These are phyloP conservation scores for Hexactinellida sp. DNA, from an alignment of 37 sponge, comb jelly and placozoan genomes.

Conservation along the genomic window DNA sequence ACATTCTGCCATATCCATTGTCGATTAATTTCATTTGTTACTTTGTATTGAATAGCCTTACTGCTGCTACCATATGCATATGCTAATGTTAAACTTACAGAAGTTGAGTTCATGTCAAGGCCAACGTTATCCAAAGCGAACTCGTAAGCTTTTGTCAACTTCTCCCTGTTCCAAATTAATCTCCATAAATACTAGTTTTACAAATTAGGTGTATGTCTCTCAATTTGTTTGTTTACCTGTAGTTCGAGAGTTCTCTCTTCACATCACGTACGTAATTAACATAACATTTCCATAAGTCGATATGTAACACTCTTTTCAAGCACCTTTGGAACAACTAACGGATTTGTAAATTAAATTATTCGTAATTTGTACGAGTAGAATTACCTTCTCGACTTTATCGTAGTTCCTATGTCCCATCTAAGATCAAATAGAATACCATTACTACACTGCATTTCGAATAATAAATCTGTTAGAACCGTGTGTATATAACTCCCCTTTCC, in stretches of 20 bases:
- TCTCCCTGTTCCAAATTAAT: conserved; percentile 46
- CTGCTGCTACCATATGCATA: neutral
- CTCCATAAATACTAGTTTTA: neutral
- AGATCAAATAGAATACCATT: neutral
- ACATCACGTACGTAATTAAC: conserved; percentile 85
- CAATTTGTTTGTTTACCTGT: conserved; percentile 35
- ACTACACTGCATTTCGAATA: too few species aligned
- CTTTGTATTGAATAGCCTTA: too few species aligned
- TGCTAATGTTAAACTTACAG: conserved; percentile 13
- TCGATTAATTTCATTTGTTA: too few species aligned
- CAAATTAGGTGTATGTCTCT: neutral
- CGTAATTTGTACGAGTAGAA: neutral
- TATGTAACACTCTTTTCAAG: conserved; percentile 66
- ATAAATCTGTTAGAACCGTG: too few species aligned
- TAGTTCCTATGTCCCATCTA: conserved; percentile 67
- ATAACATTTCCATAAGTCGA: conserved; percentile 93
- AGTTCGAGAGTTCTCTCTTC: conserved; percentile 51
- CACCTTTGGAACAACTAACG: conserved; percentile 77
- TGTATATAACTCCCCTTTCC: too few species aligned
- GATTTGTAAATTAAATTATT: neutral
- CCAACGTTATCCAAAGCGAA: conserved; percentile 92
- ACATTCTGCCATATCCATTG: too few species aligned
- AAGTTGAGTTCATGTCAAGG: conserved; percentile 64
- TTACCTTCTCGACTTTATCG: conserved; percentile 84
- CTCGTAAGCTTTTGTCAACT: conserved; percentile 84